Percentiles rank a stretch among this genome's conserved stretches.
These are phyloP conservation scores for Onychostoma macrolepis DNA, from an alignment of 2,113 vertebrate species.

Conservation along the genomic window DNA sequence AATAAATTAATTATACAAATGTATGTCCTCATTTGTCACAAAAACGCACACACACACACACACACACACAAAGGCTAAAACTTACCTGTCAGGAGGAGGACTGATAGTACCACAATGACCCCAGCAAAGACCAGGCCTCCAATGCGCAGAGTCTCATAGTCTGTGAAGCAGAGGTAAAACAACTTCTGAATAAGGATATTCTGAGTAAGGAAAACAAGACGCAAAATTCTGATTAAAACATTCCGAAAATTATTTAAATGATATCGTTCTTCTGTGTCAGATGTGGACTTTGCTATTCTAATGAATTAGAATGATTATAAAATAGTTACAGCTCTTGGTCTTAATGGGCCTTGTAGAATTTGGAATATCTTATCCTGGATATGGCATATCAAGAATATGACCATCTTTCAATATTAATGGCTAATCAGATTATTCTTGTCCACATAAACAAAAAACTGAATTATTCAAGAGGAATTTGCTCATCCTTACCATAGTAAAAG, in stretches of 20 bases:
- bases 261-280: background rate
- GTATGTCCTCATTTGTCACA: too few species aligned
- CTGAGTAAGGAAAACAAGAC: background rate
- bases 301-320: background rate
- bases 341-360: background rate
- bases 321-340: background rate
- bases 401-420: background rate
- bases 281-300: background rate
- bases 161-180: slow-evolving; percentile 62
- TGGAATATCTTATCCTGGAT: background rate
- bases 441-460: background rate
- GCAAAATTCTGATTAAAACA: background rate
- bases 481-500: slow-evolving; percentile 75
- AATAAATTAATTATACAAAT: too few species aligned
- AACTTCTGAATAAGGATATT: slow-evolving; percentile 1
- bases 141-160: slow-evolving; percentile 74
- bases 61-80: slow-evolving; percentile 22
- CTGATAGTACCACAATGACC: slow-evolving; percentile 69
- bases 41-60: slow-evolving; percentile 32
- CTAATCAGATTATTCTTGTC: background rate
- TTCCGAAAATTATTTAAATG: background rate
- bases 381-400: background rate
- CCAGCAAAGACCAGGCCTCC: slow-evolving; percentile 73
- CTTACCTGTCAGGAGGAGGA: slow-evolving; percentile 74
- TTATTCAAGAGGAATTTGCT: background rate